Percentiles rank a stretch among this genome's conserved stretches.
These are phyloP conservation scores for Talpa occidentalis DNA, from an alignment of 2,113 vertebrate species.

Conservation along the genomic window DNA sequence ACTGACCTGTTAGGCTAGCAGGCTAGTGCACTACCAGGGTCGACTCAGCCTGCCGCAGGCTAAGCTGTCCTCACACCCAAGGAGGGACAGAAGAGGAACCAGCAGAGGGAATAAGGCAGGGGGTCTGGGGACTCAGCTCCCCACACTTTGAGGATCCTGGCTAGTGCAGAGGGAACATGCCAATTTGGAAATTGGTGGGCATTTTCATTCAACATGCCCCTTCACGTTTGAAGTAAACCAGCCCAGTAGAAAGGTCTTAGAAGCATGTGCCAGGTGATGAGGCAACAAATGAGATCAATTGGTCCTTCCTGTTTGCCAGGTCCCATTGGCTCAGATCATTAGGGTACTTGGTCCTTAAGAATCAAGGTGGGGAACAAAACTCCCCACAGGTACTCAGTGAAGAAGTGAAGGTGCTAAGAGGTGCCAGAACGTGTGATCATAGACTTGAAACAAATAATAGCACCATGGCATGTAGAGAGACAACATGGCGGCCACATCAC, in stretches of 20 bases:
- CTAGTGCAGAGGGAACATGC: background rate
- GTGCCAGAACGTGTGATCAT: background rate
- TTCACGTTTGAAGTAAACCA: conserved; percentile 27
- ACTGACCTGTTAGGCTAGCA: background rate
- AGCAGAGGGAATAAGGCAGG: background rate
- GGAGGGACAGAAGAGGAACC: background rate
- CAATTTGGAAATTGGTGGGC: background rate
- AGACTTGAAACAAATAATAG: background rate
- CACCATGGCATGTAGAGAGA: background rate
- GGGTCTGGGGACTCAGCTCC: background rate
- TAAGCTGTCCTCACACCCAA: background rate
- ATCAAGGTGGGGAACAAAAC: background rate
- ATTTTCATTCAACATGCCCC: background rate
- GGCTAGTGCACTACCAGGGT: background rate
- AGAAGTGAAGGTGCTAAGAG: background rate
- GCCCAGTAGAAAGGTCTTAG: conserved; percentile 35
- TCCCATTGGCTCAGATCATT: background rate
- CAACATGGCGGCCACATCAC: background rate
- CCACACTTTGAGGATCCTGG: background rate
- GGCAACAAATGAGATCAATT: background rate
- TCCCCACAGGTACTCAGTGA: background rate
- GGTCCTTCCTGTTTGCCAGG: background rate
- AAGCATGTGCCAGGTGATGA: conserved; percentile 43
- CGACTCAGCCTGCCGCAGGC: background rate
- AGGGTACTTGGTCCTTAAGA: background rate